These are phyloP conservation scores for Nanger granti DNA, from an alignment of 2,113 vertebrate species.

Conservation along the genomic window DNA sequence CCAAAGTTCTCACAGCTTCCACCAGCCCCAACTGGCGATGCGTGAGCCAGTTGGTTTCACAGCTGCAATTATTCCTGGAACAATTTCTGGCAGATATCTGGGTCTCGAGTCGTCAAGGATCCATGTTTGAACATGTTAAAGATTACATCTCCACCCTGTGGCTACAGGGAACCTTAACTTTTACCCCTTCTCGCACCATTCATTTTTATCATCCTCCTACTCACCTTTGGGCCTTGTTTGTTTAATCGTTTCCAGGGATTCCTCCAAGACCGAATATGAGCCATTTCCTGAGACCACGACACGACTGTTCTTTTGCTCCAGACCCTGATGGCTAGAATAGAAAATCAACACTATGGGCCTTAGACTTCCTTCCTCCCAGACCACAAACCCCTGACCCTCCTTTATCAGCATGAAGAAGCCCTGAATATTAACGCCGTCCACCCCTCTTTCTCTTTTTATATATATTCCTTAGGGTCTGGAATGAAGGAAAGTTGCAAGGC, in stretches of 20 bases:
- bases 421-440: accelerated
- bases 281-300: not conserved
- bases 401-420: not conserved
- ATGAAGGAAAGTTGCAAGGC: not conserved
- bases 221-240: not conserved
- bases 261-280: not conserved
- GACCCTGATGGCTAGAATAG: not conserved
- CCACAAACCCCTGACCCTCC: not conserved
- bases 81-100: not conserved
- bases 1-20: not conserved
- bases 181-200: not conserved
- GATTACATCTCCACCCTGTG: not conserved
- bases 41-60: accelerated
- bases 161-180: not conserved
- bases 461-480: not conserved
- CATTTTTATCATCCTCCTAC: not conserved
- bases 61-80: not conserved
- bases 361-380: not conserved
- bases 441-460: not conserved
- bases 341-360: not conserved
- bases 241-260: not conserved
- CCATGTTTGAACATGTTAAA: accelerated
- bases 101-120: not conserved
- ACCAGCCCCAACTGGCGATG: accelerated
- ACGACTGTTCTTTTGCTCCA: not conserved